These are phyloP conservation scores for Acrobasis suavella DNA, from an alignment of 2,888 invertebrate species.

Conservation along the genomic window DNA sequence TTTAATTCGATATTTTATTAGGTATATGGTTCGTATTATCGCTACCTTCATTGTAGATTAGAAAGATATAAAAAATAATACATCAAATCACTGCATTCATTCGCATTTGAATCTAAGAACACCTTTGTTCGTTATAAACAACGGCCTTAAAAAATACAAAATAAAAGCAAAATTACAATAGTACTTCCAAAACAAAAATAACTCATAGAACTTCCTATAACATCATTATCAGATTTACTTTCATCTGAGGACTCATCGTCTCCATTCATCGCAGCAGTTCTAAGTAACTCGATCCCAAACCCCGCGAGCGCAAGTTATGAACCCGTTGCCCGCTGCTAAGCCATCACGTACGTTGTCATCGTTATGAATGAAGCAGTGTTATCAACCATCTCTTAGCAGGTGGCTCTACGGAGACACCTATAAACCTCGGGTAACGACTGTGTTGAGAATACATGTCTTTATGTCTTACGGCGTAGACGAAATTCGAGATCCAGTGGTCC, in stretches of 20 bases:
- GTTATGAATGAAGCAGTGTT: constrained; percentile 68
- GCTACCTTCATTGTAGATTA: too few relatives aligned
- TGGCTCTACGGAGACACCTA: constrained; percentile 56
- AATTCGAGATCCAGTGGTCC: too few relatives aligned
- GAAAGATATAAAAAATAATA: too few relatives aligned
- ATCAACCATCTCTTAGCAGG: constrained; percentile 66
- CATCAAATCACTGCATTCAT: too few relatives aligned
- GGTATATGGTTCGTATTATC: too few relatives aligned
- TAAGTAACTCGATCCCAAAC: constrained; percentile 21
- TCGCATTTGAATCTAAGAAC: too few relatives aligned
- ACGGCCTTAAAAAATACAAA: too few relatives aligned
- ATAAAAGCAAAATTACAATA: background rate
- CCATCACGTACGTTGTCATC: constrained; percentile 57
- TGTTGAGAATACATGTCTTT: constrained; percentile 21
- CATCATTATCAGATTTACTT: constrained; percentile 16
- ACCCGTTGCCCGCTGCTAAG: constrained; percentile 24
- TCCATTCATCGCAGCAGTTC: constrained; percentile 17
- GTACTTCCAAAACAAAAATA: constrained; percentile 21
- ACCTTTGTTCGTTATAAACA: too few relatives aligned
- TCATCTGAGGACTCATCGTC: constrained; percentile 6
- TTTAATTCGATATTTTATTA: too few relatives aligned
- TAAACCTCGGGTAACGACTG: constrained; percentile 42
- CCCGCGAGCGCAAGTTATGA: constrained; percentile 20
- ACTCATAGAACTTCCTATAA: background rate
- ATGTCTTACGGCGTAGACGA: too few relatives aligned